Conservation (phyloP, 2,888 invertebrate species). For the Polyommatus iphigenia region DNA sequence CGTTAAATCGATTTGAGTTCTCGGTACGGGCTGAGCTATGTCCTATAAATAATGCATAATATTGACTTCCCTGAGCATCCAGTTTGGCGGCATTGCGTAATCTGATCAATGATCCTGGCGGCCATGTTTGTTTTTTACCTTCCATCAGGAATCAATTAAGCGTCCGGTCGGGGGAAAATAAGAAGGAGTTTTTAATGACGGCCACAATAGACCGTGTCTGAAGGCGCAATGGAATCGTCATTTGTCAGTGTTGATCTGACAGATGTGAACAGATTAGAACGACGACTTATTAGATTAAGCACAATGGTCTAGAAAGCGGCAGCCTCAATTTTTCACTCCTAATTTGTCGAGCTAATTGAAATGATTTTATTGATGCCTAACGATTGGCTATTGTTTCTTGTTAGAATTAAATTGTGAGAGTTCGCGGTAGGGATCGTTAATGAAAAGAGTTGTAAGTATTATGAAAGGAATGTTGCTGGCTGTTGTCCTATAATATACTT, state of each 20-base stretch:
- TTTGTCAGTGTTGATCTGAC: slow-evolving; percentile 50
- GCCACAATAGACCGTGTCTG: slow-evolving; percentile 51
- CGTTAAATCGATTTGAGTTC: slow-evolving; percentile 40
- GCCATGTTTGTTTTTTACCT: slow-evolving; percentile 59
- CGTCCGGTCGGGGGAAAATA: slow-evolving; percentile 61
- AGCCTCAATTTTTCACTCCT: slow-evolving; percentile 4
- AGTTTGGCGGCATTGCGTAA: slow-evolving; percentile 76
- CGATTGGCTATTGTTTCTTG: slow-evolving; percentile 18
- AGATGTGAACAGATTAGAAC: slow-evolving; percentile 38
- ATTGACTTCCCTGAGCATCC: slow-evolving; percentile 65
- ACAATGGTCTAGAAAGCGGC: slow-evolving; percentile 7
- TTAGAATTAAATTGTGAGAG: slow-evolving; percentile 12
- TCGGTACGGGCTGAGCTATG: slow-evolving; percentile 46
- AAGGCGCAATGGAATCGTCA: slow-evolving; percentile 56
- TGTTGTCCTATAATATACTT: background rate
- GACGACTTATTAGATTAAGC: slow-evolving; percentile 18
- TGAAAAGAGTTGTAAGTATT: background rate
- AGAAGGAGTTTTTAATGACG: slow-evolving; percentile 54
- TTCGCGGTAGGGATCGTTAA: background rate
- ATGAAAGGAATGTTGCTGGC: background rate
- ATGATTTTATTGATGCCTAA: slow-evolving; percentile 12
- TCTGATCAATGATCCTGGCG: slow-evolving; percentile 73
- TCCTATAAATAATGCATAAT: slow-evolving; percentile 67
- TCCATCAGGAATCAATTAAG: slow-evolving; percentile 68
- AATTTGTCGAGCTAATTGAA: slow-evolving; percentile 12